Evolutionary conservation across 2,113 vertebrate species (phyloP).

Genomic region (Leptosomus discolor): DNA sequence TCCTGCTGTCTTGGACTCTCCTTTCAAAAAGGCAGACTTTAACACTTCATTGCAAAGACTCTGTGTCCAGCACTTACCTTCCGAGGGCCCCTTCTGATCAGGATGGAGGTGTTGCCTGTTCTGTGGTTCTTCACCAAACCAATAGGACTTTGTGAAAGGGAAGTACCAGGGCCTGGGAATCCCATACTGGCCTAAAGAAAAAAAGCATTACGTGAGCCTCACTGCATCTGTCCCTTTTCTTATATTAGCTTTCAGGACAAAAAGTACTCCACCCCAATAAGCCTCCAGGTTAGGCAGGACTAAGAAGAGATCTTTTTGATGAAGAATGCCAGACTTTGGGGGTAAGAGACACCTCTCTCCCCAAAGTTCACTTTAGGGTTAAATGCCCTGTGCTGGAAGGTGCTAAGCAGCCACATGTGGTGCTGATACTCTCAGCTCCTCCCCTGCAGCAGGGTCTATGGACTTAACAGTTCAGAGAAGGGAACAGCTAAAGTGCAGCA

Average conservation of each 20-base stretch:
- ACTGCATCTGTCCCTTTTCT: neutral
- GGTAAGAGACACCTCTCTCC: neutral
- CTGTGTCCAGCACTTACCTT: constrained; percentile 74
- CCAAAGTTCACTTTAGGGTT: neutral
- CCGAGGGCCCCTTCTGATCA: constrained; percentile 69
- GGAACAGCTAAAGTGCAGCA: neutral
- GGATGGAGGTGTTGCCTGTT: constrained; percentile 62
- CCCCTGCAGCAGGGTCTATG: neutral
- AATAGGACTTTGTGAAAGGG: constrained; percentile 91
- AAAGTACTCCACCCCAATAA: neutral
- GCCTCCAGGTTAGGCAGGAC: neutral
- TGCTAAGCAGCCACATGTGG: neutral
- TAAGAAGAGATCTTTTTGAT: neutral
- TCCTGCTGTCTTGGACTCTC: neutral
- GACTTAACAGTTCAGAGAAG: neutral
- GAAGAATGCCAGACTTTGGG: neutral
- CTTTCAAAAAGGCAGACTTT: neutral
- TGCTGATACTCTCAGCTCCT: neutral
- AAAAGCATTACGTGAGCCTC: neutral
- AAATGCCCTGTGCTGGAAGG: neutral
- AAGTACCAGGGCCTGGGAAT: constrained; percentile 96
- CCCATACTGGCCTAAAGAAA: constrained; percentile 89
- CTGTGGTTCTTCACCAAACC: constrained; percentile 85
- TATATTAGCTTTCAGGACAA: neutral
- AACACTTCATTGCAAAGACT: neutral